Conservation (phyloP, 2,113 vertebrate genomes). For the Serilophus lunatus region DNA sequence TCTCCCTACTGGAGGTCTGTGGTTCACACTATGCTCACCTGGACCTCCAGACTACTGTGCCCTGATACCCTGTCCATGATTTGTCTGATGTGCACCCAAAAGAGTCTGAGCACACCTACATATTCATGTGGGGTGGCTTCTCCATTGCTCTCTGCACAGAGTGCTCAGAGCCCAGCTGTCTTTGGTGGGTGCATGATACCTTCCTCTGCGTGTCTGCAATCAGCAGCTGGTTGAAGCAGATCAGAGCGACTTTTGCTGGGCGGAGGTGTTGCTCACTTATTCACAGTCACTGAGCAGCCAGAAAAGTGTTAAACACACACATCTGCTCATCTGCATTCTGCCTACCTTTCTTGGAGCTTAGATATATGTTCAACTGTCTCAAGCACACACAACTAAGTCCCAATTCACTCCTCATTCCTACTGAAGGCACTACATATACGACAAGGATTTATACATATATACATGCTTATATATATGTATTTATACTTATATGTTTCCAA, state of each 20-base stretch:
- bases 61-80: background rate
- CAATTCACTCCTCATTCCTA: background rate
- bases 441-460: background rate
- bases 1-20: background rate
- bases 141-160: fast-evolving
- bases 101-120: background rate
- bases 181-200: background rate
- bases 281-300: background rate
- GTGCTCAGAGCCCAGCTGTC: background rate
- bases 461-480: background rate
- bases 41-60: background rate
- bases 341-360: background rate
- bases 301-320: background rate
- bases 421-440: background rate
- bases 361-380: background rate
- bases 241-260: background rate
- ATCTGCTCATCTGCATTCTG: background rate
- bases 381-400: background rate
- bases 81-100: background rate
- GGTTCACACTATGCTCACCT: background rate
- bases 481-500: background rate
- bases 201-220: background rate
- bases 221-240: background rate
- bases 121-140: background rate
- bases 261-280: background rate